These are phyloP conservation scores for Operophtera brumata DNA, from an alignment of 2,888 invertebrate genomes.

Conservation along the genomic window DNA sequence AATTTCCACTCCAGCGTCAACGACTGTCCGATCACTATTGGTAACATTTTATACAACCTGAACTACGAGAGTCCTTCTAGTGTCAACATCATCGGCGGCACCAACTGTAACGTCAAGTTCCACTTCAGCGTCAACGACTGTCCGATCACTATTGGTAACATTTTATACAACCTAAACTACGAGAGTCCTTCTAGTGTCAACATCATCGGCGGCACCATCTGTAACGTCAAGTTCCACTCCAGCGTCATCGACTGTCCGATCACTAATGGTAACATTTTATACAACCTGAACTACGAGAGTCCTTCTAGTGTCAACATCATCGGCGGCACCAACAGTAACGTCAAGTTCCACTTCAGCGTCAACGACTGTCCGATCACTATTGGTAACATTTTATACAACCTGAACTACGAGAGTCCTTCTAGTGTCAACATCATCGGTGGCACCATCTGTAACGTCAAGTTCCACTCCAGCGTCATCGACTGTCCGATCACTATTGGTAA, in stretches of 20 bases:
- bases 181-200: slow-evolving; percentile 73
- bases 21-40: slow-evolving; percentile 52
- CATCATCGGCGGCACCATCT: slow-evolving; percentile 60
- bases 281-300: slow-evolving; percentile 70
- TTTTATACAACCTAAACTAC: slow-evolving; percentile 63
- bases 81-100: slow-evolving; percentile 65
- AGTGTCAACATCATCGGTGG: slow-evolving; percentile 69
- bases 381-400: slow-evolving; percentile 39
- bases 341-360: slow-evolving; percentile 52
- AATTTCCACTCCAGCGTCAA: slow-evolving; percentile 54
- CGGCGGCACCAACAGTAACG: slow-evolving; percentile 57
- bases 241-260: slow-evolving; percentile 49
- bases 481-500: slow-evolving; percentile 57
- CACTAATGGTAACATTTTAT: slow-evolving; percentile 48
- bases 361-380: slow-evolving; percentile 54
- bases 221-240: slow-evolving; percentile 55
- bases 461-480: slow-evolving; percentile 49
- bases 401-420: slow-evolving; percentile 65
- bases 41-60: slow-evolving; percentile 53
- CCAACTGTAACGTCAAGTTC: slow-evolving; percentile 57
- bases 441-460: slow-evolving; percentile 55
- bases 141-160: slow-evolving; percentile 54
- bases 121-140: slow-evolving; percentile 51
- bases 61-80: slow-evolving; percentile 75
- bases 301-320: slow-evolving; percentile 72